Evolutionary conservation across 1,140 invertebrate genomes (phyloP), one percentile per base, ranked within the genome.

Genomic region (Tyrophagus putrescentiae): DNA sequence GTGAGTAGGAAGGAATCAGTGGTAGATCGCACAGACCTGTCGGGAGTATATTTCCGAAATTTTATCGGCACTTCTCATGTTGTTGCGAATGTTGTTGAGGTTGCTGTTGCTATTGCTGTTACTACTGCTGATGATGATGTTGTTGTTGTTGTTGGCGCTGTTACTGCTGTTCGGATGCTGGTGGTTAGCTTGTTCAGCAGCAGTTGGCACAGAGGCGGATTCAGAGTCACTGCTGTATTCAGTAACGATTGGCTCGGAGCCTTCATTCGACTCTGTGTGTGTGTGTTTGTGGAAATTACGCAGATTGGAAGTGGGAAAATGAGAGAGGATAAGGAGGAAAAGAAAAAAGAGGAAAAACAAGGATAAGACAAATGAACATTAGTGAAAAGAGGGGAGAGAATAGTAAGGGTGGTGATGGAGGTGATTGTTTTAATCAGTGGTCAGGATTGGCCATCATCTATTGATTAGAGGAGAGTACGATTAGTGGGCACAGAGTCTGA

Each of bases 171-270:
- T 18, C 45, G 45, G 45, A 3, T 32, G 27, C 32, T 31, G 52
- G n/a, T 32, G 13, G 13, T 54, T 54, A 2, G 28, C 11, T n/a
- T n/a, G n/a, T n/a, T 50, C 31, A 50, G 13, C 21, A 23, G 11
- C 21, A 50, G 16, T 50, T 16, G 11, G 3, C 27, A 2, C 6
- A 1, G 16, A 11, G 11, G 13, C 7, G 4, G 52, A 54, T 54
- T 54, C 52, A 2, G 52, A 54, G 39, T 54, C 52, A 25, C 52
- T 54, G 27, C 27, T 54, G 39, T 27, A 54, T 54, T 54, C 52
- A 25, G 28, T 54, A 33, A 54, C 25, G 27, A 54, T 31, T 25
- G 52, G 52, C 13, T 13, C 28, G 9, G 9, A n/a, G 31, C 45
- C 21, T 48, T 48, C 45, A 48, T 48, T 48, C 45, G 45, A 48